Evolutionary conservation across 2,888 invertebrate species (phyloP), one percentile per base, ranked within the genome.

Genomic region (Agrilus biguttatus): DNA sequence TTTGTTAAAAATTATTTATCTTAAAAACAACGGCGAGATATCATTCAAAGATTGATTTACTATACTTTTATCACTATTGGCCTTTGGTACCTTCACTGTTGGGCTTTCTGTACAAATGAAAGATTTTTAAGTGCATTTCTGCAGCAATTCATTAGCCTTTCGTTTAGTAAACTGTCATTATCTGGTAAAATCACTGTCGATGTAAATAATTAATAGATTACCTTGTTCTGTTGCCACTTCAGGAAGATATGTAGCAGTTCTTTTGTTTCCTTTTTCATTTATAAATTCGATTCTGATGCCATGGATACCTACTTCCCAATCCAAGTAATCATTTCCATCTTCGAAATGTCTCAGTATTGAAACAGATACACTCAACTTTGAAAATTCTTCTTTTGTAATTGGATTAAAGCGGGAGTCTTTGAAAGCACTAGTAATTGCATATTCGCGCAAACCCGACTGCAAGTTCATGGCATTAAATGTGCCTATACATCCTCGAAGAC

Each of bases 201-300:
- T 6, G 21, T 5, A 21, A 21, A 21, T 21, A 21, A 34, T 21
- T 13, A 42, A n/a, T 23, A 33, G 13, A 33, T 48, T 64, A 90
- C 95, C 97, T 83, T 98, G 97, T 68, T 98, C 97, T 42, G 83
- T 80, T 53, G 97, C 95, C 54, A 98, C 96, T 72, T 97, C 92
- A 42, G 98, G 98, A 66, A 98, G 74, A 69, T 96, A 99, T 51
- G 98, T 99, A 60, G 98, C 97, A 51, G 93, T 95, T 60, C 92
- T 80, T 65, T 90, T 91, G 57, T 84, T 82, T 50, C 96, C 86
- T 59, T 92, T 80, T 63, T 96, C 95, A 63, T 86, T 93, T 51
- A 83, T 70, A 64, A 97, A 99, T 70, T 98, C 96, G 55, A 99
- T 99, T 43, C 97, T 79, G 59, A 98, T 97, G 45, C 98, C 98